phyloP scores from a whole-genome alignment of 2,888 invertebrate species.

The Parthenolecanium corni region DNA sequence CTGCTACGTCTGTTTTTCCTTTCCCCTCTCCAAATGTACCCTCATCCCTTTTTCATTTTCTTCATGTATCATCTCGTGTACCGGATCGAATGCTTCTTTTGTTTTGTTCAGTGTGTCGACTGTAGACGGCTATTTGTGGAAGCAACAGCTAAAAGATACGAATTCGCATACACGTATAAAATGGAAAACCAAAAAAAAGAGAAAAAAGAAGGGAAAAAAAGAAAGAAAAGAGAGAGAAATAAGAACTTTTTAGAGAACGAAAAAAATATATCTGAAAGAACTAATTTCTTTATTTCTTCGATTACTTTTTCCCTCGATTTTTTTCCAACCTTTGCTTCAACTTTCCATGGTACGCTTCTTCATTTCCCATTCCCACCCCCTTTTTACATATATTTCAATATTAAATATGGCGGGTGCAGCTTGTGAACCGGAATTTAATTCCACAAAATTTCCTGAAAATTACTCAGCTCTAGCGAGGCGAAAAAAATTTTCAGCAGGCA shows the following conservation, averaged over 20 bases:
- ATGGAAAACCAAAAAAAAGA: neutral
- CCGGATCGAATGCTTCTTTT: neutral
- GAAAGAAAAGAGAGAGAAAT: neutral
- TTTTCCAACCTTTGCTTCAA: neutral
- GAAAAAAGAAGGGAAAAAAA: neutral
- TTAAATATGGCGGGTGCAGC: too few species aligned
- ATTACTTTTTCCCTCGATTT: neutral
- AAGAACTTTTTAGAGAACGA: neutral
- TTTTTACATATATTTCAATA: too few species aligned
- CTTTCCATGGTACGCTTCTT: too few species aligned
- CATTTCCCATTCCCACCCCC: too few species aligned
- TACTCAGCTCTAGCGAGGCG: too few species aligned
- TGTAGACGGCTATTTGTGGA: neutral
- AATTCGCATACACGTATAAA: neutral
- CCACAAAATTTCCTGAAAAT: too few species aligned
- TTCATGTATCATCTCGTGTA: neutral
- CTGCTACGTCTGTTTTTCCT: too few species aligned
- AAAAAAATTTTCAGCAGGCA: too few species aligned
- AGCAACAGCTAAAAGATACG: neutral
- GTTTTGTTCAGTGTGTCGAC: neutral
- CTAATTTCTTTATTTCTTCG: neutral
- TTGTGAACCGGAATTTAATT: too few species aligned
- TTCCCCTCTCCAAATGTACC: too few species aligned
- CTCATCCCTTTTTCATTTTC: neutral
- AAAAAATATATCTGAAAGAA: neutral